These are phyloP conservation scores for Okamejei kenojei DNA, from an alignment of 2,797 vertebrate genomes.

Conservation along the genomic window DNA sequence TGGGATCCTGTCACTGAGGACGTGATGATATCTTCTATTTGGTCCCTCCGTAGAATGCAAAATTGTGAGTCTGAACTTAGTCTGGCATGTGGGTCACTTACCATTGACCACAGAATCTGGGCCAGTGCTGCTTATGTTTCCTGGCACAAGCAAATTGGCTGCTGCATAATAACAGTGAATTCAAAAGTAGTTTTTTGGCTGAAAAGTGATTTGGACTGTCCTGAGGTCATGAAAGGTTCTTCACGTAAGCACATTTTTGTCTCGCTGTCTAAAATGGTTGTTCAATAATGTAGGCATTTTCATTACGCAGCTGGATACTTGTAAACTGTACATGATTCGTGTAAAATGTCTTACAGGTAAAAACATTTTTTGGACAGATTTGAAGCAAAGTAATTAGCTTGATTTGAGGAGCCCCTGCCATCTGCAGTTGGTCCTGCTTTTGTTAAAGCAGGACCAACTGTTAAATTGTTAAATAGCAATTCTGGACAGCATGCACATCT, in stretches of 20 bases:
- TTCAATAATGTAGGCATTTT: not conserved
- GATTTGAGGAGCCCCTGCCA: not conserved
- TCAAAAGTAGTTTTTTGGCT: not conserved
- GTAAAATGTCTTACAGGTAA: not conserved
- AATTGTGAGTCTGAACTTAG: too few species aligned
- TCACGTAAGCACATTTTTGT: not conserved
- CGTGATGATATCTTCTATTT: too few species aligned
- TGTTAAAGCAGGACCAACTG: too few species aligned
- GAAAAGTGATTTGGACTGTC: not conserved
- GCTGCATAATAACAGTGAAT: not conserved
- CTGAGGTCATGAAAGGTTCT: not conserved
- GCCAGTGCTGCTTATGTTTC: not conserved
- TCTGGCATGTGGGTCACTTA: too few species aligned
- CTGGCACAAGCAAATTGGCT: not conserved
- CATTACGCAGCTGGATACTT: not conserved
- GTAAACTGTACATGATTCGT: not conserved
- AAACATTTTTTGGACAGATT: not conserved
- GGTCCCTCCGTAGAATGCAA: too few species aligned
- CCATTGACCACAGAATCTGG: too few species aligned
- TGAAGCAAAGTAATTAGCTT: not conserved
- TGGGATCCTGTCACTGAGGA: too few species aligned
- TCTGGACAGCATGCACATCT: not conserved
- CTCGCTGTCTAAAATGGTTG: not conserved
- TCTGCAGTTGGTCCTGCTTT: not conserved
- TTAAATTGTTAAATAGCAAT: not conserved